These are phyloP conservation scores for Gymnothorax javanicus DNA, from an alignment of 2,797 vertebrate genomes.

Conservation along the genomic window DNA sequence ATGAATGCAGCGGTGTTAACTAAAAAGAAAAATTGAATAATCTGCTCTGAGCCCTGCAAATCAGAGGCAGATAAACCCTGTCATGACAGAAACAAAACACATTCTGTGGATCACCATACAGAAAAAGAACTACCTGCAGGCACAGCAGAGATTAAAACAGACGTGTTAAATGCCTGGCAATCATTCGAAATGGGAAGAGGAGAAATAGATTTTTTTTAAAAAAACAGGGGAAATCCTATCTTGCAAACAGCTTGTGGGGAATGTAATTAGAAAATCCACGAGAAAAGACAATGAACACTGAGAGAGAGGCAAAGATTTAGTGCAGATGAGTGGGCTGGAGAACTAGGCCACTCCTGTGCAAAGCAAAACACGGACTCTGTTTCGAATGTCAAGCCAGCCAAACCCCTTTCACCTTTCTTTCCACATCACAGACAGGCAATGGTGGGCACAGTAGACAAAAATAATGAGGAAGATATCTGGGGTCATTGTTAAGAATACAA, in stretches of 20 bases:
- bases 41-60: slow-evolving; percentile 15
- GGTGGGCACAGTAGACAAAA: not conserved
- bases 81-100: slow-evolving; percentile 13
- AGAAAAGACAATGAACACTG: not conserved
- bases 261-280: slow-evolving; percentile 18
- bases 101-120: slow-evolving; percentile 15
- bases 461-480: not conserved
- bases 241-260: slow-evolving; percentile 24
- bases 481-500: not conserved
- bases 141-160: slow-evolving; percentile 20
- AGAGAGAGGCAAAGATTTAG: slow-evolving; percentile 8
- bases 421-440: not conserved
- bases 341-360: slow-evolving; percentile 18
- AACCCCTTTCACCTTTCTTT: not conserved
- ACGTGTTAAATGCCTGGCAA: slow-evolving; percentile 6
- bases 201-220: not conserved
- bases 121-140: not conserved
- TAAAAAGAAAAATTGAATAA: slow-evolving; percentile 12
- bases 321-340: not conserved
- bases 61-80: slow-evolving; percentile 22
- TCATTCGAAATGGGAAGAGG: not conserved
- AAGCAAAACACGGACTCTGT: not conserved
- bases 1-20: not conserved
- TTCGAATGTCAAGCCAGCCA: not conserved
- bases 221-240: slow-evolving; percentile 19